Percentiles rank a stretch among this genome's conserved stretches.
Evolutionary conservation across 2,888 invertebrate genomes (phyloP).

Genomic region (Ophonus ardosiacus): DNA sequence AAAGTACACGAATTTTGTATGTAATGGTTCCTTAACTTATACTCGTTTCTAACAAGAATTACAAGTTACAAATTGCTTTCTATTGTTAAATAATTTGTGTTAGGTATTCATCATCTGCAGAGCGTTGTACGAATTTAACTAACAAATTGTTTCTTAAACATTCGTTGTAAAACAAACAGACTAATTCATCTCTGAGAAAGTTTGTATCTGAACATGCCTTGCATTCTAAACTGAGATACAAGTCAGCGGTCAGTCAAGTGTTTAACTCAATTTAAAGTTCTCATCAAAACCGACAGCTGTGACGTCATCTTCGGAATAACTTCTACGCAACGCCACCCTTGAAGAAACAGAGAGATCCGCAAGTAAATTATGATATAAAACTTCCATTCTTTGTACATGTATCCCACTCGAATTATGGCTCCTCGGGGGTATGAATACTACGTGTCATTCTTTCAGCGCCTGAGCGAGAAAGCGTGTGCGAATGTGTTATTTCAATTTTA

Average conservation of each 20-base stretch:
- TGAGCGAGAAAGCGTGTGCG: neutral
- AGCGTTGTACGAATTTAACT: neutral
- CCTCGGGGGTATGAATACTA: slow-evolving; percentile 32
- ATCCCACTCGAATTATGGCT: slow-evolving; percentile 59
- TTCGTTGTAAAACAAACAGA: neutral
- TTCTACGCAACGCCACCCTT: neutral
- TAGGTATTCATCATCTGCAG: neutral
- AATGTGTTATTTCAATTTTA: slow-evolving; percentile 12
- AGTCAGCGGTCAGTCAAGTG: slow-evolving; percentile 44
- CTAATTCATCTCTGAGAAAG: slow-evolving; percentile 20
- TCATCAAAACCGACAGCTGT: slow-evolving; percentile 47
- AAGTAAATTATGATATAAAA: slow-evolving; percentile 63
- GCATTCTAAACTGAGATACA: slow-evolving; percentile 21
- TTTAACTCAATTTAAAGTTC: slow-evolving; percentile 49
- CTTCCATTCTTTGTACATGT: slow-evolving; percentile 60
- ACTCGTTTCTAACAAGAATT: too few species aligned
- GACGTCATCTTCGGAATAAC: slow-evolving; percentile 22
- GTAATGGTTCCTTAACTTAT: too few species aligned
- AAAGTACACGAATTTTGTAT: too few species aligned
- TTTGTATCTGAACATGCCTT: slow-evolving; percentile 27
- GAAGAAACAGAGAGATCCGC: slow-evolving; percentile 23
- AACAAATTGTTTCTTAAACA: neutral
- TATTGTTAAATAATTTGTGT: neutral
- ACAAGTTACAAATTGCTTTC: too few species aligned
- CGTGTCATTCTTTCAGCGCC: slow-evolving; percentile 14